These are phyloP conservation scores for Sakesphorus luctuosus DNA, from an alignment of 2,113 vertebrate species.

Conservation along the genomic window DNA sequence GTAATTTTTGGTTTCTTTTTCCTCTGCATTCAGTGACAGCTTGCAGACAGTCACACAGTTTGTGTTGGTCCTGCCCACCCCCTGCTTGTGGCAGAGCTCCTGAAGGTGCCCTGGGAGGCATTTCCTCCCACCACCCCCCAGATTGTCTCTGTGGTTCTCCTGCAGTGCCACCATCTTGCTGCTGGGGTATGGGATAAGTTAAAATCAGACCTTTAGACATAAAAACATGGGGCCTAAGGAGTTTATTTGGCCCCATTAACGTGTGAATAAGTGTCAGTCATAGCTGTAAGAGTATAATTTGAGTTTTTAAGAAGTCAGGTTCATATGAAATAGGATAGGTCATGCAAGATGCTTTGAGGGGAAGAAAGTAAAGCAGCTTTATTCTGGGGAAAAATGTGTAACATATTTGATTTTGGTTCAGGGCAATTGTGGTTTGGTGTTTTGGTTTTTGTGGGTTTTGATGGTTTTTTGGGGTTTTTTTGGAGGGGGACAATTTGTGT, in stretches of 20 bases:
- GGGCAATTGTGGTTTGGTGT: not conserved
- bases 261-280: not conserved
- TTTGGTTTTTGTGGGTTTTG: not conserved
- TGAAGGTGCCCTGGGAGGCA: not conserved
- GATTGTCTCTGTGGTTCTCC: not conserved
- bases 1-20: not conserved
- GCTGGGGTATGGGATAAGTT: not conserved
- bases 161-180: not conserved
- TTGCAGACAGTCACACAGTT: not conserved
- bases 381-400: not conserved
- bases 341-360: not conserved
- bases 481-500: not conserved
- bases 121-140: not conserved
- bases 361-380: not conserved
- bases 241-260: not conserved
- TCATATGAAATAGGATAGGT: not conserved
- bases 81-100: not conserved
- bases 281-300: not conserved
- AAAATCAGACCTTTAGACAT: not conserved
- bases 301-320: not conserved
- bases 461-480: not conserved
- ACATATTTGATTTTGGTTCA: not conserved
- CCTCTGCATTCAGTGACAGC: not conserved
- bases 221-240: not conserved
- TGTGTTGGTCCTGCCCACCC: not conserved